These are phyloP conservation scores for Zeus faber DNA, from an alignment of 2,113 vertebrate species.

Conservation along the genomic window DNA sequence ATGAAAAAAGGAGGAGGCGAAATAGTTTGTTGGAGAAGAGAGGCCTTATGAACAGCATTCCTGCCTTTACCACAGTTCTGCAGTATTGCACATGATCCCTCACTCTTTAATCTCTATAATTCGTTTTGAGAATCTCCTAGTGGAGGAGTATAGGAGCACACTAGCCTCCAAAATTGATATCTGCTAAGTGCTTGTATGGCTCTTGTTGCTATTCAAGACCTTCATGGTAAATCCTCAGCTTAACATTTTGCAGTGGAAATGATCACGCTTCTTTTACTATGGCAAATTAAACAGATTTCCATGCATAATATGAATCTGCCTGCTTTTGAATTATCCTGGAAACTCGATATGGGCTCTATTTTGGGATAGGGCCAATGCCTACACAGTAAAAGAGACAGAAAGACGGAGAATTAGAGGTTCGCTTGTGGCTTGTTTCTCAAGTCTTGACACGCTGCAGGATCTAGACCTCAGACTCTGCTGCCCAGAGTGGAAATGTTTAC, in stretches of 20 bases:
- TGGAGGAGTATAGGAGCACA: background rate
- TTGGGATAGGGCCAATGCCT: constrained; percentile 36
- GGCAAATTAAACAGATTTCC: too few relatives aligned
- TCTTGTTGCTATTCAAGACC: too few relatives aligned
- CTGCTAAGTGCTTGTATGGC: too few relatives aligned
- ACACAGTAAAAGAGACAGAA: constrained; percentile 31
- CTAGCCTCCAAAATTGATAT: too few relatives aligned
- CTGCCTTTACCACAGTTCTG: constrained; percentile 20
- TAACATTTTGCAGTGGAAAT: too few relatives aligned
- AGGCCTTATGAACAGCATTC: constrained; percentile 36
- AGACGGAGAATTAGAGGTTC: constrained; percentile 8
- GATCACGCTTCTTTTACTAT: too few relatives aligned
- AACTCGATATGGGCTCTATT: too few relatives aligned
- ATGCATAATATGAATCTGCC: too few relatives aligned
- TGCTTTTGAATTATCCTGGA: too few relatives aligned
- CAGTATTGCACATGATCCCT: constrained; percentile 15
- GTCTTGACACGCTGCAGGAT: constrained; percentile 51
- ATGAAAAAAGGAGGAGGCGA: constrained; percentile 1
- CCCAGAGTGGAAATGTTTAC: constrained; percentile 51
- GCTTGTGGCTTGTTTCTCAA: constrained; percentile 33
- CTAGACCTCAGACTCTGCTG: constrained; percentile 19
- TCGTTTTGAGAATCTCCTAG: constrained; percentile 5
- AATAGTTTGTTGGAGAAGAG: constrained; percentile 1
- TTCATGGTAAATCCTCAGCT: too few relatives aligned
- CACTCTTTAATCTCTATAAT: constrained; percentile 8